A percentile compares a stretch with the other conserved stretches of the same genome.
Conservation (phyloP, 2,797 vertebrate species). For the Hyperoplus immaculatus region DNA sequence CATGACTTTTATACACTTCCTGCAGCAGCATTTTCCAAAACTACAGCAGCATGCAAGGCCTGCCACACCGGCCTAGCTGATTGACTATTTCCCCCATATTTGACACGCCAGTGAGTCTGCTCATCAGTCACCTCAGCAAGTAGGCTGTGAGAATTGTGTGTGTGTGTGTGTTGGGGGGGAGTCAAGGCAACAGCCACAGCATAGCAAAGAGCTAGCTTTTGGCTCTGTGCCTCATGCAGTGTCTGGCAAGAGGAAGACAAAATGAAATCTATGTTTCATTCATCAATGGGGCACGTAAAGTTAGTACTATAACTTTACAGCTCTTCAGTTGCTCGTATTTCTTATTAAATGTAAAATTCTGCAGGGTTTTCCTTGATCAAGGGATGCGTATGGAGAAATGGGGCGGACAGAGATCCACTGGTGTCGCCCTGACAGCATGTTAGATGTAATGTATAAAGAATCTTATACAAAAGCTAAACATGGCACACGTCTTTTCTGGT, state of each 20-base stretch:
- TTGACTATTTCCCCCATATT: conserved; percentile 79
- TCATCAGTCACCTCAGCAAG: conserved; percentile 80
- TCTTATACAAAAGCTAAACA: conserved; percentile 25
- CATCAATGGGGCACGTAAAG: conserved; percentile 47
- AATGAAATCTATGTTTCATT: conserved; percentile 66
- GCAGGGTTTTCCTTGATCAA: conserved; percentile 44
- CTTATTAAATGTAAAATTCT: conserved; percentile 50
- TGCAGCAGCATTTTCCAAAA: conserved; percentile 63
- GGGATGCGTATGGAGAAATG: conserved; percentile 1
- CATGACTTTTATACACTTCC: conserved; percentile 71
- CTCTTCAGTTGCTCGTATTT: conserved; percentile 44
- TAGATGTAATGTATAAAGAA: conserved; percentile 27
- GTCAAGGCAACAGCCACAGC: conserved; percentile 61
- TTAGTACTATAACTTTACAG: conserved; percentile 49
- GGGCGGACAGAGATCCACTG: conserved; percentile 26
- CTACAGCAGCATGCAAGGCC: conserved; percentile 50
- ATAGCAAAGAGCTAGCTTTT: conserved; percentile 59
- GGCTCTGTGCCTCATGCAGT: conserved; percentile 42
- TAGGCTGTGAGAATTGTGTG: conserved; percentile 51
- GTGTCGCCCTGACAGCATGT: conserved; percentile 23
- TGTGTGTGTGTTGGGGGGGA: not conserved
- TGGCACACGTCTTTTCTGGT: conserved; percentile 18
- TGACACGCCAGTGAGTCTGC: conserved; percentile 76
- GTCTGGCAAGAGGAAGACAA: conserved; percentile 38
- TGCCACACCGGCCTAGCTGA: conserved; percentile 68